Percentiles rank a stretch among this genome's conserved stretches.
phyloP scores from a whole-genome alignment of 2,888 invertebrate species.

The Marasmarcha lunaedactyla region DNA sequence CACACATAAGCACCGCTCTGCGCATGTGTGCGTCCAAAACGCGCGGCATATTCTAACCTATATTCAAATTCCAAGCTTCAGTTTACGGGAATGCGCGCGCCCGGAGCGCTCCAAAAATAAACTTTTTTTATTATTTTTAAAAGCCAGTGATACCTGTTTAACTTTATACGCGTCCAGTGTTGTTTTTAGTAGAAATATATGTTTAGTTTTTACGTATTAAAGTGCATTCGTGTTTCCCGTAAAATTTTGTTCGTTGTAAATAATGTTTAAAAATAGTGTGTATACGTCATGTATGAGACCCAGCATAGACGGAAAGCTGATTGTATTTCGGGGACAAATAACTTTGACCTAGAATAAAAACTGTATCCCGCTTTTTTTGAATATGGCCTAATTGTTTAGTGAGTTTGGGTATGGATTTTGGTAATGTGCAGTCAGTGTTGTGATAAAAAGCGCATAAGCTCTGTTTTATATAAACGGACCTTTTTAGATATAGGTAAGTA shows the following conservation, averaged over 20 bases:
- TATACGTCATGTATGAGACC: constrained; percentile 18
- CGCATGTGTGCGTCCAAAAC: constrained; percentile 57
- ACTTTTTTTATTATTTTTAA: constrained; percentile 27
- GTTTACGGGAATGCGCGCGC: constrained; percentile 46
- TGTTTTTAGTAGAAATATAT: background rate
- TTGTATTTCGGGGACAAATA: constrained; percentile 46
- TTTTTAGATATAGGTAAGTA: too few species aligned
- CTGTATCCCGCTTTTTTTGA: too few species aligned
- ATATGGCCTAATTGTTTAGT: too few species aligned
- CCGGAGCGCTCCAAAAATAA: constrained; percentile 43
- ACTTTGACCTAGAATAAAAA: background rate
- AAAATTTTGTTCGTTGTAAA: background rate
- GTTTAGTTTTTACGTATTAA: background rate
- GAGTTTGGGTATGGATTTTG: too few species aligned
- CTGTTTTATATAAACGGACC: too few species aligned
- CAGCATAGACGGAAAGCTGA: constrained; percentile 24
- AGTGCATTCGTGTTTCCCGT: background rate
- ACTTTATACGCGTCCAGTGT: constrained; percentile 16
- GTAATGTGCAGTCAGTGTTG: too few species aligned
- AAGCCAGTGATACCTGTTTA: background rate
- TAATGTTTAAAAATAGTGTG: constrained; percentile 47
- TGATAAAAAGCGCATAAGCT: too few species aligned
- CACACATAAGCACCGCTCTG: constrained; percentile 15
- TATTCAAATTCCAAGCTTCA: constrained; percentile 58
- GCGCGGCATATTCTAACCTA: constrained; percentile 60